Conservation (phyloP, 2,113 vertebrate species). For the Cyanoramphus novaezelandiae region DNA sequence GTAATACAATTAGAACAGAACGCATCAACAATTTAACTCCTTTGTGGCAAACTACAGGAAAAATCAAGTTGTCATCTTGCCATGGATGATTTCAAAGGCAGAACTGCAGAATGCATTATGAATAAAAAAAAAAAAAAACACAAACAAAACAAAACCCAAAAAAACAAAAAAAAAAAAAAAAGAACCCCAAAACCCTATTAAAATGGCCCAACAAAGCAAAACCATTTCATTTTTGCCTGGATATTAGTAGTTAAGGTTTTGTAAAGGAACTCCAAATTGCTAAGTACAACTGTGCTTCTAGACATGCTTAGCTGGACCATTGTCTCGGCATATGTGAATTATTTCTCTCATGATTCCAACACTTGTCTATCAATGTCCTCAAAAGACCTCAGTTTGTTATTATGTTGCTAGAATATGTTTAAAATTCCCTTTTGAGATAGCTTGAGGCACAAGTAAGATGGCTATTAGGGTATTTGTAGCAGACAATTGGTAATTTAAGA, state of each 20-base stretch:
- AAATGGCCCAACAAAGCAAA: background rate
- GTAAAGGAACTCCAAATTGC: background rate
- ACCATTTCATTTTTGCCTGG: background rate
- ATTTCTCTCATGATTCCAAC: background rate
- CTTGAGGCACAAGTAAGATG: background rate
- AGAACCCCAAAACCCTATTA: accelerated
- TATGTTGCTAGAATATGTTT: background rate
- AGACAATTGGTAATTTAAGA: background rate
- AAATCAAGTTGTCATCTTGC: background rate
- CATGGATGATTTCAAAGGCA: background rate
- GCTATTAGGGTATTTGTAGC: background rate
- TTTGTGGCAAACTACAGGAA: background rate
- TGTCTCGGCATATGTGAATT: background rate
- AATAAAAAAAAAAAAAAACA: too few relatives aligned
- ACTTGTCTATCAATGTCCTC: background rate
- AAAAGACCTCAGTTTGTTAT: background rate
- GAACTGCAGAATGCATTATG: background rate
- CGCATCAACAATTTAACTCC: background rate
- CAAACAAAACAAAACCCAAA: too few relatives aligned
- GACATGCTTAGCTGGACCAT: background rate
- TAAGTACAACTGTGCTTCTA: background rate
- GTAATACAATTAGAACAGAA: background rate
- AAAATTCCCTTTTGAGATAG: background rate
- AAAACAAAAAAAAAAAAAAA: background rate
- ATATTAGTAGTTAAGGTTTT: background rate